A percentile compares a stretch with the other conserved stretches of the same genome.
Conservation (phyloP, 2,113 vertebrate genomes). For the Nibea coibor region DNA sequence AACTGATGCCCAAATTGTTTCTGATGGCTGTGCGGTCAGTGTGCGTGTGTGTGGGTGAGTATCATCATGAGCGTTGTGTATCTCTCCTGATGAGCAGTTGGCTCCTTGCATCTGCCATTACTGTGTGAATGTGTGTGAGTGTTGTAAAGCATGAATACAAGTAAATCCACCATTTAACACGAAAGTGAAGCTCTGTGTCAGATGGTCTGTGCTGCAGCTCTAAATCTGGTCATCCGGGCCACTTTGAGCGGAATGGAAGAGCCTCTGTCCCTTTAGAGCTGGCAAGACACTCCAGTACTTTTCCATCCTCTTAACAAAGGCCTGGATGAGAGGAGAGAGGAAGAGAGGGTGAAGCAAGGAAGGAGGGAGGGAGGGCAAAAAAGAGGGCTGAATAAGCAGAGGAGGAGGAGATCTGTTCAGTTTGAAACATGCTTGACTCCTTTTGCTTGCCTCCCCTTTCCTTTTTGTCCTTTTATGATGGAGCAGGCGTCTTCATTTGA, state of each 20-base stretch:
- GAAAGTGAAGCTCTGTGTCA: not conserved
- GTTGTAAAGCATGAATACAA: not conserved
- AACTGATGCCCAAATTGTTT: too few species aligned
- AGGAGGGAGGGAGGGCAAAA: conserved; percentile 8
- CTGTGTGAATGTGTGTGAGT: conserved; percentile 6
- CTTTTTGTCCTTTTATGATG: conserved; percentile 30
- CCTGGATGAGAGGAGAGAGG: conserved; percentile 7
- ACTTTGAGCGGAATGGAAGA: conserved; percentile 2
- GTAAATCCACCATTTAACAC: not conserved
- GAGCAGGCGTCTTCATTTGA: conserved; percentile 30
- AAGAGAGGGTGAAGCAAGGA: not conserved
- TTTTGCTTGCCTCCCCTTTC: not conserved
- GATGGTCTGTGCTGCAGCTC: conserved; percentile 7
- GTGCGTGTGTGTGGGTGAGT: too few species aligned
- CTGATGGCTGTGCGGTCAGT: too few species aligned
- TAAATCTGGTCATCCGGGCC: conserved; percentile 3
- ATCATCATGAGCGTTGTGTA: too few species aligned
- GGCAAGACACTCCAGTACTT: conserved; percentile 65
- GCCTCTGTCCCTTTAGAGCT: conserved; percentile 22
- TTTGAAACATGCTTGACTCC: conserved; percentile 21
- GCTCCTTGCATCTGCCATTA: too few species aligned
- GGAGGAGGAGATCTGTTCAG: conserved; percentile 28
- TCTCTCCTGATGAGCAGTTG: too few species aligned
- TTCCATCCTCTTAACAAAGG: conserved; percentile 64
- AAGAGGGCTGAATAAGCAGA: not conserved